Conservation (phyloP, 2,113 vertebrate species). For the Lontra canadensis region DNA sequence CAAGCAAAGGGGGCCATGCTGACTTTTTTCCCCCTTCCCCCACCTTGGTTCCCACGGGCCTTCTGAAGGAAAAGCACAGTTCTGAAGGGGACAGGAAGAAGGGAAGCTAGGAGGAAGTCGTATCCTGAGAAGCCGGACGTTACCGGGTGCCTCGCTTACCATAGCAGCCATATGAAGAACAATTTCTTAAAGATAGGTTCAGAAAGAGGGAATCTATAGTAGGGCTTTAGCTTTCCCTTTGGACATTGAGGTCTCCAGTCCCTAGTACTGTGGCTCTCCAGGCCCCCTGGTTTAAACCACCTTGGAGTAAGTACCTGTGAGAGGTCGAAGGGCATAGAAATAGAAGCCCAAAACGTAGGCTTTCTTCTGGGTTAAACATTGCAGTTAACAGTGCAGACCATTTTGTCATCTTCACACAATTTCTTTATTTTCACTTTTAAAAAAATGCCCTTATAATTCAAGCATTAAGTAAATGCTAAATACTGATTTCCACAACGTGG, state of each 20-base stretch:
- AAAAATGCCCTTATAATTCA: not conserved
- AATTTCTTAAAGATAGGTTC: not conserved
- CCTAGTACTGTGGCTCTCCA: not conserved
- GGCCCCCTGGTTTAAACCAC: not conserved
- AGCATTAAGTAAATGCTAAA: not conserved
- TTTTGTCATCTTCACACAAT: not conserved
- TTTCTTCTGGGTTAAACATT: not conserved
- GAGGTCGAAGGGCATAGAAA: not conserved
- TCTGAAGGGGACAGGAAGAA: not conserved
- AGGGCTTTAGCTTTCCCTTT: not conserved
- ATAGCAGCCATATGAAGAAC: not conserved
- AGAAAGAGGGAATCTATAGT: not conserved
- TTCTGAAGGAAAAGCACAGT: not conserved
- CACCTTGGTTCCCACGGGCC: not conserved
- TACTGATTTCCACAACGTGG: not conserved
- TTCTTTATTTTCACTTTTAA: not conserved
- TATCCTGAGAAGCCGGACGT: not conserved
- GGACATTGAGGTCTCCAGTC: not conserved
- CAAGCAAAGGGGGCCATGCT: not conserved
- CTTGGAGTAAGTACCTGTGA: not conserved
- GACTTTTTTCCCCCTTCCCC: not conserved
- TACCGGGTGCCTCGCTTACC: rapidly evolving
- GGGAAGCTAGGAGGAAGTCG: not conserved
- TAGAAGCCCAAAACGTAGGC: not conserved
- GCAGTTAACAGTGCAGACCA: not conserved